Conservation (phyloP, 2,888 invertebrate species). For the Allolobophora icterica region DNA sequence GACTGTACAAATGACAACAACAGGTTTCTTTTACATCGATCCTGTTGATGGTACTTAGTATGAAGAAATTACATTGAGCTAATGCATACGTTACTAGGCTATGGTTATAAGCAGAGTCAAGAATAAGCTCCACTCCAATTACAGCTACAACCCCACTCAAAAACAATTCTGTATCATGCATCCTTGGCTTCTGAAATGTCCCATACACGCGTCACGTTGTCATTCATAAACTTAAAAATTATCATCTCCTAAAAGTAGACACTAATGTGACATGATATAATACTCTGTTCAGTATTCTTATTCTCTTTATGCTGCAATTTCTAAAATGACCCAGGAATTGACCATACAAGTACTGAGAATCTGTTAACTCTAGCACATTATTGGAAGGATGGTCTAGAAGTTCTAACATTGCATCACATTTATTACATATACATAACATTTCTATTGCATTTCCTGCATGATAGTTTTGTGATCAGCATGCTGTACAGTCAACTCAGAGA, state of each 20-base stretch:
- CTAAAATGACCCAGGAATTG: neutral
- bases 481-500: too few species aligned
- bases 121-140: neutral
- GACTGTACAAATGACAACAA: too few species aligned
- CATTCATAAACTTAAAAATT: neutral
- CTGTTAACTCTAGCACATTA: too few species aligned
- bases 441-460: too few species aligned
- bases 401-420: too few species aligned
- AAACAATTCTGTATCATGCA: neutral
- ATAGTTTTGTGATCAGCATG: too few species aligned
- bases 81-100: too few species aligned
- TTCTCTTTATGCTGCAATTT: neutral
- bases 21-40: too few species aligned
- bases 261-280: neutral
- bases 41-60: neutral
- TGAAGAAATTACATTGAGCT: neutral
- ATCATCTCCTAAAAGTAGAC: neutral
- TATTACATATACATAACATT: too few species aligned
- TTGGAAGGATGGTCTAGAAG: too few species aligned
- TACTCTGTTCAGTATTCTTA: neutral
- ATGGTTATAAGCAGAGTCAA: too few species aligned
- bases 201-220: neutral
- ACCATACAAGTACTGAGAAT: neutral
- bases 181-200: neutral
- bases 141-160: neutral